Conservation (phyloP, 2,888 invertebrate genomes). For the Temnothorax unifasciatus region DNA sequence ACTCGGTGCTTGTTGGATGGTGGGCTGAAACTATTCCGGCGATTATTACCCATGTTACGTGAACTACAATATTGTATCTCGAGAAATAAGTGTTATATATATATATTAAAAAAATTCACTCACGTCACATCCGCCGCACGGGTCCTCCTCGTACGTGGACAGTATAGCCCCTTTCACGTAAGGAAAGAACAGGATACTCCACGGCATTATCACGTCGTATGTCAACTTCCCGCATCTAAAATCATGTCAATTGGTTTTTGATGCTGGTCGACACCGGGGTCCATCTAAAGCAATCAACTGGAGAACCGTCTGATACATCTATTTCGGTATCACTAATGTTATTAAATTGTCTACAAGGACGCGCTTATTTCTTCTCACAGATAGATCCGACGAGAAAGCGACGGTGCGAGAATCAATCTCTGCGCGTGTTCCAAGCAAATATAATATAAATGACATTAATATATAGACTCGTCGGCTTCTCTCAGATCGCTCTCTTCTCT, state of each 20-base stretch:
- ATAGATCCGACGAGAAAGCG: background rate
- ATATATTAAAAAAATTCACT: constrained; percentile 13
- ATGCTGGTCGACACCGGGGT: background rate
- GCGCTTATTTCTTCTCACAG: background rate
- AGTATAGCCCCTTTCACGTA: constrained; percentile 85
- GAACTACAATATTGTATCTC: background rate
- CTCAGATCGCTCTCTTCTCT: too few species aligned
- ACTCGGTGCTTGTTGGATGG: background rate
- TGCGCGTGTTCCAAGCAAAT: too few species aligned
- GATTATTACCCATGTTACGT: background rate
- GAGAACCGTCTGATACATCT: background rate
- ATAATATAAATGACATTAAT: too few species aligned
- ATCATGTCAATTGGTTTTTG: background rate
- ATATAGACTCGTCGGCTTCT: too few species aligned
- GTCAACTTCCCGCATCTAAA: constrained; percentile 83
- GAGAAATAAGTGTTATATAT: background rate
- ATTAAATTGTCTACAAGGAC: background rate
- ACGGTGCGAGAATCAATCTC: background rate
- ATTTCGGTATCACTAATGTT: background rate
- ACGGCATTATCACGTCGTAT: constrained; percentile 84
- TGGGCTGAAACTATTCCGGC: constrained; percentile 20
- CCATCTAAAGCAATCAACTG: background rate
- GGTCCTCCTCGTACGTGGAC: constrained; percentile 84
- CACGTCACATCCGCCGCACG: constrained; percentile 83
- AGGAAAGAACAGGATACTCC: constrained; percentile 84